Percentiles rank a stretch among this genome's conserved stretches.
Evolutionary conservation across 2,797 vertebrate species (phyloP).

Genomic region (Ctenopoma multispine): DNA sequence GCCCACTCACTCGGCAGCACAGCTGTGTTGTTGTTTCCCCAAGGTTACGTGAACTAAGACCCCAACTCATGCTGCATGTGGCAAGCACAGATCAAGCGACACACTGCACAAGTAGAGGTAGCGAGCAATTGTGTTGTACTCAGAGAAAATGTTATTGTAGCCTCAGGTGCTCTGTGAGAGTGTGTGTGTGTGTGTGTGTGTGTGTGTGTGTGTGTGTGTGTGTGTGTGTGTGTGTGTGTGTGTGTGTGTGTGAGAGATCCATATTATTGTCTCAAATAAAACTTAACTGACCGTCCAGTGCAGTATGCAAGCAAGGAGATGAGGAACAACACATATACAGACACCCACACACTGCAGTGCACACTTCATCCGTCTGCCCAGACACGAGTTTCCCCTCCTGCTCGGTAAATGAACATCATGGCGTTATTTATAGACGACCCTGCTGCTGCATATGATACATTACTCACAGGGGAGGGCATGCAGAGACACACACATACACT

Average conservation of each 20-base stretch:
- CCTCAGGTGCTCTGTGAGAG: slow-evolving; percentile 12
- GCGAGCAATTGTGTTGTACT: slow-evolving; percentile 30
- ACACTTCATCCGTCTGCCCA: slow-evolving; percentile 60
- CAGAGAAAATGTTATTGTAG: slow-evolving; percentile 29
- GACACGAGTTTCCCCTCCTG: slow-evolving; percentile 59
- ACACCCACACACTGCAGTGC: slow-evolving; percentile 3
- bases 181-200: slow-evolving; percentile 5
- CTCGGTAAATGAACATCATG: slow-evolving; percentile 69
- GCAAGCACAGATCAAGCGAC: slow-evolving; percentile 42
- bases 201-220: not conserved
- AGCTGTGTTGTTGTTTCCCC: slow-evolving; percentile 52
- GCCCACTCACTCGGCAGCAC: slow-evolving; percentile 44
- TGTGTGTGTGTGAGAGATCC: slow-evolving; percentile 6
- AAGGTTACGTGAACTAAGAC: slow-evolving; percentile 50
- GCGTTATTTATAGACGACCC: slow-evolving; percentile 81
- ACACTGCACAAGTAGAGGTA: slow-evolving; percentile 33
- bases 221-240: not conserved
- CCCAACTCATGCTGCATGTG: slow-evolving; percentile 38
- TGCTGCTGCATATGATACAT: slow-evolving; percentile 64
- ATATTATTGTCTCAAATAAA: slow-evolving; percentile 41
- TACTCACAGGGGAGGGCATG: slow-evolving; percentile 57
- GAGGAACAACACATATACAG: slow-evolving; percentile 23
- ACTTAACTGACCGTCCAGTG: slow-evolving; percentile 29
- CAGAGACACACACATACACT: slow-evolving; percentile 31
- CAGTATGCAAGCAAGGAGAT: slow-evolving; percentile 26